A percentile compares a stretch with the other conserved stretches of the same genome.
Conservation (phyloP, 2,113 vertebrate species). For the Sturnira hondurensis region DNA sequence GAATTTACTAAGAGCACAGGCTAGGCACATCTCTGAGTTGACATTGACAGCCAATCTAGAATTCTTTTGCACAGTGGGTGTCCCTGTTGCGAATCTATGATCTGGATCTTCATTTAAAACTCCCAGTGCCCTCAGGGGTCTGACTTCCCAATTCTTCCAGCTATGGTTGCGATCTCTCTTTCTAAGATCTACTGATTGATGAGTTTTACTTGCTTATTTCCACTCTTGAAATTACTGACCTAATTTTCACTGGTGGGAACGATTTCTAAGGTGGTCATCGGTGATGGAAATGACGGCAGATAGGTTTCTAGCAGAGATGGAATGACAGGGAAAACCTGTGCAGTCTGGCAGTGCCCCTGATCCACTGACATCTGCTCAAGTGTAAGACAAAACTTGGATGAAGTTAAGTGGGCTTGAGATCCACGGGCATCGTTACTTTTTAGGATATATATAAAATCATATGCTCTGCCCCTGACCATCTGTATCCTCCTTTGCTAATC, state of each 20-base stretch:
- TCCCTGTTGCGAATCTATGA: background rate
- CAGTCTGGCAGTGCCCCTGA: background rate
- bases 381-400: background rate
- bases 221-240: background rate
- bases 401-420: background rate
- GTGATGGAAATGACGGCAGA: background rate
- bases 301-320: background rate
- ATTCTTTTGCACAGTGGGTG: background rate
- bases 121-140: background rate
- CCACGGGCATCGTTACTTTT: background rate
- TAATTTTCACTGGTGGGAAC: background rate
- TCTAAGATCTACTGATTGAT: background rate
- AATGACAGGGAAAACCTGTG: background rate
- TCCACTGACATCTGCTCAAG: background rate
- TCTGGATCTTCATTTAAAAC: background rate
- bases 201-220: background rate
- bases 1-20: background rate
- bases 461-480: background rate
- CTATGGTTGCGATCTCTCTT: background rate
- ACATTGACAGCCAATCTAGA: background rate
- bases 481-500: background rate
- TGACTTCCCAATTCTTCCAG: background rate
- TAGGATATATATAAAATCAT: background rate
- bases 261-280: background rate
- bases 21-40: background rate